Evolutionary conservation across 2,113 vertebrate species (phyloP).

Genomic region (Psittacus erithacus): DNA sequence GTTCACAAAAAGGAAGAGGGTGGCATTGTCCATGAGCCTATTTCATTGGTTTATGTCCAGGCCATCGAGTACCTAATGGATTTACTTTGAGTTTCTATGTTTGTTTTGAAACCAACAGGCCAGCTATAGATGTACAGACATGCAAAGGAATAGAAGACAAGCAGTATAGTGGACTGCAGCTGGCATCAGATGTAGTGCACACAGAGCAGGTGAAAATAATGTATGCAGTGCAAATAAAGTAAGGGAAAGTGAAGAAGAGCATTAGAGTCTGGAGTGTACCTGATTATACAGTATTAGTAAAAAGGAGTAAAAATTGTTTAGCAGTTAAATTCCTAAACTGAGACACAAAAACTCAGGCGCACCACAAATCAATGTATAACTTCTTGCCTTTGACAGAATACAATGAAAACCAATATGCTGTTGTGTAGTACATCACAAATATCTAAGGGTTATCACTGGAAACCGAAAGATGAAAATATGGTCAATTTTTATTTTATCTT

Average conservation of each 20-base stretch:
- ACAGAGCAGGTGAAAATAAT: neutral
- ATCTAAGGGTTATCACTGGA: conserved; percentile 2
- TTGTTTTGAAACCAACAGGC: neutral
- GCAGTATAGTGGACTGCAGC: neutral
- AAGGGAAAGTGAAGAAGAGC: neutral
- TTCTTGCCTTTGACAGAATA: neutral
- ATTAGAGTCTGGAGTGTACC: neutral
- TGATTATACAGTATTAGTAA: neutral
- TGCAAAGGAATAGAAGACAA: neutral
- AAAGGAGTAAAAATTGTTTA: neutral
- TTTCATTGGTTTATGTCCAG: neutral
- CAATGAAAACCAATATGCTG: neutral
- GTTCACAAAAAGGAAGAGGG: neutral
- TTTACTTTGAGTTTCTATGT: neutral
- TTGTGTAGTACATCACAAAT: neutral
- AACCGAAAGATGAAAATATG: conserved; percentile 5
- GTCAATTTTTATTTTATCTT: conserved; percentile 37
- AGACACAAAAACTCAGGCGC: neutral
- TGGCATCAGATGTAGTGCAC: neutral
- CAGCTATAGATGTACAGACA: neutral
- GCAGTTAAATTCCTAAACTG: conserved; percentile 13
- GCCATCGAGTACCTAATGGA: neutral
- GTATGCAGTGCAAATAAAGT: neutral
- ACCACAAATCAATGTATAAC: conserved; percentile 13
- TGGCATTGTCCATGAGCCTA: neutral